These are phyloP conservation scores for Trichechus manatus DNA, from an alignment of 2,113 vertebrate species.

Conservation along the genomic window DNA sequence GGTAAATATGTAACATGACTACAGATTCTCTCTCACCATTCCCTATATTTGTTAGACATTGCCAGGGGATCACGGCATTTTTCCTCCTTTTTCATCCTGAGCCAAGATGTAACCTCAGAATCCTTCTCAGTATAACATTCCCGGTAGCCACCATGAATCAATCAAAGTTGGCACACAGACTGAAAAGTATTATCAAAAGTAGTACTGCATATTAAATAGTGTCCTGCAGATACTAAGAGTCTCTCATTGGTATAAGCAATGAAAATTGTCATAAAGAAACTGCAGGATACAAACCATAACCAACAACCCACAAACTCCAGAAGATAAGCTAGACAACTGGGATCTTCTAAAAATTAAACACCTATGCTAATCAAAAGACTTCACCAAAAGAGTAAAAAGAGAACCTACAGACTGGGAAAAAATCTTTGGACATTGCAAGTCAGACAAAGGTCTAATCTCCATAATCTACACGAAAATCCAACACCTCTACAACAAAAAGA, in stretches of 20 bases:
- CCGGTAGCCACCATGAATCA: neutral
- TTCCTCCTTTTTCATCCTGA: neutral
- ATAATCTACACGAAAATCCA: too few relatives aligned
- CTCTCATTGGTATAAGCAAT: neutral
- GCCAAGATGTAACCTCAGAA: neutral
- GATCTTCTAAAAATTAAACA: too few relatives aligned
- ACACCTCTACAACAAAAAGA: too few relatives aligned
- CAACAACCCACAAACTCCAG: too few relatives aligned
- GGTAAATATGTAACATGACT: neutral
- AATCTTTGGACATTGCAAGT: too few relatives aligned
- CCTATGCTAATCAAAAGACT: too few relatives aligned
- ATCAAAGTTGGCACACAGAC: neutral
- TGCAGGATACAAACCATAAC: too few relatives aligned
- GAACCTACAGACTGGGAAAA: too few relatives aligned
- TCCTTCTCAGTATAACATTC: neutral
- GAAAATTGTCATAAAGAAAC: neutral
- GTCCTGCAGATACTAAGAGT: neutral
- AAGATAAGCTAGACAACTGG: too few relatives aligned
- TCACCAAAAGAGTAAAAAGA: too few relatives aligned
- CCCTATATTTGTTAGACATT: neutral
- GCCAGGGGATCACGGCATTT: neutral
- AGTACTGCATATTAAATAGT: neutral
- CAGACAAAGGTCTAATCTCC: too few relatives aligned
- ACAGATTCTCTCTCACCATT: neutral
- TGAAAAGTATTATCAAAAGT: neutral